Evolutionary conservation across 2,888 invertebrate species (phyloP).

Genomic region (Abscondita cerata): DNA sequence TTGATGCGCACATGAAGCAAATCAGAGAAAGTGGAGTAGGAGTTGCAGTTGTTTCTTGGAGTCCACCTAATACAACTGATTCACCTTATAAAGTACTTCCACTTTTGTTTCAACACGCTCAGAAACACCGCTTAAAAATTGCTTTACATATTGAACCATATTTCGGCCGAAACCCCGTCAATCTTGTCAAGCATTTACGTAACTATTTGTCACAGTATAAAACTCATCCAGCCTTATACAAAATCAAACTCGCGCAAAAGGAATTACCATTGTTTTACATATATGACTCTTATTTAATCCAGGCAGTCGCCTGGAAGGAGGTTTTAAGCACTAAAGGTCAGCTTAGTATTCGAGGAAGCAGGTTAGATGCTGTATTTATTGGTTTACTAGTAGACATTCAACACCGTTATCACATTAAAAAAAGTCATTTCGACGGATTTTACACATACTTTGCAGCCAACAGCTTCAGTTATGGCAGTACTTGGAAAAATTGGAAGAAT

Average conservation of each 20-base stretch:
- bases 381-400: conserved; percentile 64
- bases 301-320: conserved; percentile 63
- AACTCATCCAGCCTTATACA: conserved; percentile 64
- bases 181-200: conserved; percentile 57
- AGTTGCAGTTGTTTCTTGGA: conserved; percentile 64
- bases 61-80: conserved; percentile 57
- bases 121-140: conserved; percentile 60
- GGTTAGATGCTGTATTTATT: conserved; percentile 64
- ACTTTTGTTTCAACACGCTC: conserved; percentile 52
- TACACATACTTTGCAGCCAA: conserved; percentile 71
- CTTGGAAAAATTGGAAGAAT: conserved; percentile 62
- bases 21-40: conserved; percentile 60
- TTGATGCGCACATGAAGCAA: conserved; percentile 61
- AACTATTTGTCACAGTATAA: conserved; percentile 60
- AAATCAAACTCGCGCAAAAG: conserved; percentile 52
- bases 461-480: conserved; percentile 67
- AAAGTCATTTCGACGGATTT: conserved; percentile 64
- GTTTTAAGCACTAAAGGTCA: conserved; percentile 55
- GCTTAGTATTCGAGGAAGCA: conserved; percentile 61
- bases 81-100: conserved; percentile 47
- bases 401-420: conserved; percentile 62
- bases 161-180: conserved; percentile 59
- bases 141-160: conserved; percentile 67
- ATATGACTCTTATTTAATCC: conserved; percentile 67
- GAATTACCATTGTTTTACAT: conserved; percentile 65